Evolutionary conservation across 1,140 invertebrate species (phyloP), one percentile per base, ranked within the genome.

Genomic region (Trichonephila clavipes): DNA sequence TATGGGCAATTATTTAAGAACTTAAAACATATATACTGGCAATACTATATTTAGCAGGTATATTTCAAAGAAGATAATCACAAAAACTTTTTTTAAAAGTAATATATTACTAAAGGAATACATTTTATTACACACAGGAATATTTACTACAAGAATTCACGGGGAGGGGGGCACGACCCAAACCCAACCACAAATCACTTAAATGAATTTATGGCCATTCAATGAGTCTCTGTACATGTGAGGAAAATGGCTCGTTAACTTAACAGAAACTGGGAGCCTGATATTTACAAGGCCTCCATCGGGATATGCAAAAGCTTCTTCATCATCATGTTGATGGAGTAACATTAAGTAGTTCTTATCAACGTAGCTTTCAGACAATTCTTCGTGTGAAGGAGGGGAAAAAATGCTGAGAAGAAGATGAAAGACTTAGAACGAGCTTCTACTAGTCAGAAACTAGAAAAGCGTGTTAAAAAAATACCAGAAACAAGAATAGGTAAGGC

Each of bases 281-380:
- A 66, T 88, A 88, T 88, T 88, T 66, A 89, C 88, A 51, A 34
- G 72, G 88, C 19, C 64, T 51, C 81, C 61, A 58, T 51, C 34
- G 82, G 40, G 90, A 92, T 34, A 66, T 34, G 58, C 83, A 77
- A 93, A 44, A 61, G 62, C 69, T 61, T 88, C 58, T 81, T 66
- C 83, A 82, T 88, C 92, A 88, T 88, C 85, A 81, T 8, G 72
- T 85, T 88, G 92, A 93, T 88, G 86, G 86, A 93, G 66, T 44
- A 93, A 93, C 92, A 88, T 93, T 93, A 93, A 88, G 92, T 93
- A 93, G 85, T 93, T 88, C 92, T 93, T 93, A 93, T 93, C 92
- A 93, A 93, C 88, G 44, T 40, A 88, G 66, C 86, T 88, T 93
- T 86, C 92, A 93, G 83, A 88, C 85, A 77, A 64, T 92, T 72